Conservation (phyloP, 30 jellyfish, hydroid and myxozoan species). For the Cassiopea xamachana region DNA sequence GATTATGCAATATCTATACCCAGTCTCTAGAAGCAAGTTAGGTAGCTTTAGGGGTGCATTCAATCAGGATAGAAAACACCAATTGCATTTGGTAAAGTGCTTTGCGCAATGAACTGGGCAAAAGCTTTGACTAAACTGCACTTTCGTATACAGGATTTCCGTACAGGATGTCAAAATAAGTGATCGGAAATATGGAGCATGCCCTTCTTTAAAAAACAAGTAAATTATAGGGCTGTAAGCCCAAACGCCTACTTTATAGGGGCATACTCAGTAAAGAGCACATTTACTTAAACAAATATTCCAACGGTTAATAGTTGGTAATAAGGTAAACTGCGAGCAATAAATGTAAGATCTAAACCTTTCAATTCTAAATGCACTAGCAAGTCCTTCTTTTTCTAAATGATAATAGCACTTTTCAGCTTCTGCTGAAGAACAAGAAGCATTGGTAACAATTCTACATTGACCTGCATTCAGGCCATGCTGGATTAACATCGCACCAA, state of each 20-base stretch:
- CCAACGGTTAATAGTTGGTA: conserved; percentile 38
- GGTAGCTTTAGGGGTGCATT: no score
- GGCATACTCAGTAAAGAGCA: conserved; percentile 37
- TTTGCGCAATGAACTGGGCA: background rate
- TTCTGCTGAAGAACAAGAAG: conserved; percentile 6
- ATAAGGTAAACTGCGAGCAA: conserved; percentile 34
- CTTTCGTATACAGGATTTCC: background rate
- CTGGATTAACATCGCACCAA: conserved; percentile 31
- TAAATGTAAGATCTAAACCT: background rate
- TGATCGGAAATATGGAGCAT: background rate
- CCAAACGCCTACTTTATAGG: conserved; percentile 25
- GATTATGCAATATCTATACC: no score
- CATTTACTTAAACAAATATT: background rate
- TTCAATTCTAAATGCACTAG: conserved; percentile 8
- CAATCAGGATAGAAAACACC: background rate
- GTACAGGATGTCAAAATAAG: background rate
- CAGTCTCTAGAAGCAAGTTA: no score
- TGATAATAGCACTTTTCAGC: conserved; percentile 51
- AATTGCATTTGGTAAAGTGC: background rate
- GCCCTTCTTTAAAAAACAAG: background rate
- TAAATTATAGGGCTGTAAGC: background rate
- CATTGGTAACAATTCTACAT: conserved; percentile 17
- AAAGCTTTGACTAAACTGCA: background rate
- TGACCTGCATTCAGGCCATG: background rate
- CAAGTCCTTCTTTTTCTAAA: conserved; percentile 21